Base-by-base conservation (phyloP, 2,113 vertebrate species). In the Sceloporus undulatus region DNA sequence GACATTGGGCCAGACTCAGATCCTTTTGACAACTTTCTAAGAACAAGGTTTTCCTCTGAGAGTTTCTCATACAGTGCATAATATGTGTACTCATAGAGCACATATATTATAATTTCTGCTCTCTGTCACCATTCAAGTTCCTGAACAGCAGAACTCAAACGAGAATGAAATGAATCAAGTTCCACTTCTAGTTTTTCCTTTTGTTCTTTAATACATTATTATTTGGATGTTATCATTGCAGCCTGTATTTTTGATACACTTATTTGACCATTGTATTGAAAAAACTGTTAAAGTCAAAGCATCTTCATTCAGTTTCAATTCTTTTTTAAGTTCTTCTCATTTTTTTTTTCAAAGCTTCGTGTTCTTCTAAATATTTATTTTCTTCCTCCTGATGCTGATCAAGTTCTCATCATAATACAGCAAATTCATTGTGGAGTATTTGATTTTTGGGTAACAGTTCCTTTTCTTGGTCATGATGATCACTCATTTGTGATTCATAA, bases 281-380 rank as follows among this genome's bases (percentile, higher is more conserved):
- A 96, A 97, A 85, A 97, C 92, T 0, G 98, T 98, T 91, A 98
- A 97, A 4, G 98, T 96, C 89, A 99, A 96, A 13, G 97, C 93
- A 89, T 99, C 98, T n/a, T 97, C 97, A 11, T 95, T 98, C 40
- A 97, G 92, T 93, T 98, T 98, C 79, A 99, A 95, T 82, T 98
- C 97, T 73, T 97, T 97, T 62, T 95, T 96, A 66, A 97, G 92
- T 29, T 98, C 97, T 82, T 98, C 97, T 0, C 34, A 97, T 97
- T 90, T 98, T 97, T 92, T 98, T 98, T 91, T 97, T 98, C 71
- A 98, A 94, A 13, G 94, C 89, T 86, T 98, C 97, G 81, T 97
- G 97, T 93, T 98, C 98, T 73, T 98, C 98, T 42, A 94, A 74
- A 54, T 97, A 97, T 52, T 96, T 97, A 79, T 93, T 96, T 95